phyloP scores from a whole-genome alignment of 30 jellyfish, hydroid and myxozoan species.

The Hydractinia echinata region DNA sequence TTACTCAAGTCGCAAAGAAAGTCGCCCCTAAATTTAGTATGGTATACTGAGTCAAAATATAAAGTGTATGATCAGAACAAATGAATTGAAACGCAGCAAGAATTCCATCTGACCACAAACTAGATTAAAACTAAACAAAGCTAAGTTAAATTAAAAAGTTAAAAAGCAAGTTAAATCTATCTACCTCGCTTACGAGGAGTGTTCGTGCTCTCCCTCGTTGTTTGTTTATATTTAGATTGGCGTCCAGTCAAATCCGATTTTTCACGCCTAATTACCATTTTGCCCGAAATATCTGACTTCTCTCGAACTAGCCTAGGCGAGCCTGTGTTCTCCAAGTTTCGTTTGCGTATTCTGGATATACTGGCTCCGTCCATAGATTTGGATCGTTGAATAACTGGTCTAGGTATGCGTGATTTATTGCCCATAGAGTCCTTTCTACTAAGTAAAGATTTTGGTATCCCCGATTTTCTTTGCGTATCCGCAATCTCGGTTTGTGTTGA shows the following conservation, averaged over 20 bases:
- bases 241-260: constrained; percentile 16
- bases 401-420: constrained; percentile 23
- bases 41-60: no score
- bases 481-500: constrained; percentile 25
- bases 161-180: no score
- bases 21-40: no score
- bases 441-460: constrained; percentile 3
- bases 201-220: no score
- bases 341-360: background rate
- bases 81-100: no score
- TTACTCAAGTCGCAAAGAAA: no score
- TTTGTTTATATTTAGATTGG: background rate
- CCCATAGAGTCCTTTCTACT: background rate
- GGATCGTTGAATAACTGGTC: constrained; percentile 26
- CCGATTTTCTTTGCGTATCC: background rate
- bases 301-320: constrained; percentile 11
- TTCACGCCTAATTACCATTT: background rate
- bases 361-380: constrained; percentile 15
- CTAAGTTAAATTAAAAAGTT: no score
- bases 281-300: constrained; percentile 14
- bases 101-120: no score
- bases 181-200: no score
- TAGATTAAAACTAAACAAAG: no score
- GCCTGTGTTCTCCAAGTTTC: background rate
- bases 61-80: no score